Evolutionary conservation across 2,797 vertebrate species (phyloP), one percentile per base, ranked within the genome.

Genomic region (Gadopsis marmoratus): DNA sequence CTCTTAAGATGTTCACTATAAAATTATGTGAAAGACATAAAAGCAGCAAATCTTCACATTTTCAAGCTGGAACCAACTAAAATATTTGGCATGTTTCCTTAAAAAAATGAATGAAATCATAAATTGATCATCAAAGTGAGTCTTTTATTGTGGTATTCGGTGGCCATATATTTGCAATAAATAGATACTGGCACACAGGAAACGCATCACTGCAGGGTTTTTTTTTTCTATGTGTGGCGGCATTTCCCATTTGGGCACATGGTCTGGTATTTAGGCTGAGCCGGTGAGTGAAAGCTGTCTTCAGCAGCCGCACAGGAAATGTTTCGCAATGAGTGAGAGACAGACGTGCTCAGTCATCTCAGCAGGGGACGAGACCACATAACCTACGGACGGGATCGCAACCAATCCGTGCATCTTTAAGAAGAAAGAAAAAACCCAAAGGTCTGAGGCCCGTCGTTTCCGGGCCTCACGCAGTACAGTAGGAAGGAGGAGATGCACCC

Each of bases 241-340:
- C 74, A 90, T 92, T 94, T 92, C 89, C 91, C 93, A 89, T 90
- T 91, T 76, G 13, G 83, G 76, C 74, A 78, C 74, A 67, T 74
- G 68, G 75, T 83, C 63, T 83, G 76, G 74, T 85, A 59, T 88
- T 89, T 71, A 83, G 74, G 68, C 75, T 73, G 71, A 77, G 55
- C 54, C 19, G 45, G 59, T 89, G 74, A 91, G 89, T 91, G 87
- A 94, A 91, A 90, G 86, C 85, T 67, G 66, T 80, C 79, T 35
- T 84, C 81, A 0, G 70, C 85, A 79, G 66, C 84, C 83, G 71
- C 63, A 72, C 74, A 87, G 84, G 71, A 89, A 83, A 79, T 61
- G 79, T 92, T 92, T 92, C 90, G 80, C 80, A 80, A 90, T 93
- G 90, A 93, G 17, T 84, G 68, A 82, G 79, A 10, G 54, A 14